Percentiles rank a stretch among this genome's conserved stretches.
These are phyloP conservation scores for Ailuropoda melanoleuca DNA, from an alignment of 2,113 vertebrate species.

Conservation along the genomic window DNA sequence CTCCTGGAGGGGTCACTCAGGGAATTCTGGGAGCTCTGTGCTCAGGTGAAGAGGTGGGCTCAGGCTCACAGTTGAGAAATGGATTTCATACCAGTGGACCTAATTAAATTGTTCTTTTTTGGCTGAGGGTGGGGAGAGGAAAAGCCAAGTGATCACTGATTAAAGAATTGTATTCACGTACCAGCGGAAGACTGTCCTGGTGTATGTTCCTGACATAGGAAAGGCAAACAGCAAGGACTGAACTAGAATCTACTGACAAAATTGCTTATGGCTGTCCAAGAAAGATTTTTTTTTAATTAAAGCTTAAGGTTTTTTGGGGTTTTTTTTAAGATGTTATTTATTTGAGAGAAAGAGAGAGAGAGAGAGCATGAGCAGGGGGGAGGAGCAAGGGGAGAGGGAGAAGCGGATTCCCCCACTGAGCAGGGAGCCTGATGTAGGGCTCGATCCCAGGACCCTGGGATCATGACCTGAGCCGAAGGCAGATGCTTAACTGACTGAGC, in stretches of 20 bases:
- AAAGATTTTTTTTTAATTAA: neutral
- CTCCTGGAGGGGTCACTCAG: neutral
- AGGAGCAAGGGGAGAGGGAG: neutral
- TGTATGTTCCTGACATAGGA: neutral
- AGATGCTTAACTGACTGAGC: neutral
- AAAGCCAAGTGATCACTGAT: neutral
- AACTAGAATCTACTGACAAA: neutral
- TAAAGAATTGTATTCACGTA: neutral
- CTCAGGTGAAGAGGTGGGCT: neutral
- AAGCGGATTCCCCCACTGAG: neutral
- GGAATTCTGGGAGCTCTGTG: neutral
- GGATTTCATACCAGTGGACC: neutral
- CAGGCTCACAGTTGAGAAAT: neutral
- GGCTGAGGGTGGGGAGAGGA: rapidly evolving
- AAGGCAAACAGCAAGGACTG: neutral
- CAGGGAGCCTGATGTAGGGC: neutral
- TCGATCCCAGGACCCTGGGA: neutral
- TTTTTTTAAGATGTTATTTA: neutral
- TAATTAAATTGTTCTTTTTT: neutral
- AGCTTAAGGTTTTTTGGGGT: neutral
- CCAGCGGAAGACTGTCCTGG: neutral
- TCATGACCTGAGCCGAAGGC: neutral
- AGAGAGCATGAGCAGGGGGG: neutral
- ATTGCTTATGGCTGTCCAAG: neutral
- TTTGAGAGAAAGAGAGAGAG: neutral